These are phyloP conservation scores for Pissodes strobi DNA, from an alignment of 1,140 invertebrate genomes.

Conservation along the genomic window DNA sequence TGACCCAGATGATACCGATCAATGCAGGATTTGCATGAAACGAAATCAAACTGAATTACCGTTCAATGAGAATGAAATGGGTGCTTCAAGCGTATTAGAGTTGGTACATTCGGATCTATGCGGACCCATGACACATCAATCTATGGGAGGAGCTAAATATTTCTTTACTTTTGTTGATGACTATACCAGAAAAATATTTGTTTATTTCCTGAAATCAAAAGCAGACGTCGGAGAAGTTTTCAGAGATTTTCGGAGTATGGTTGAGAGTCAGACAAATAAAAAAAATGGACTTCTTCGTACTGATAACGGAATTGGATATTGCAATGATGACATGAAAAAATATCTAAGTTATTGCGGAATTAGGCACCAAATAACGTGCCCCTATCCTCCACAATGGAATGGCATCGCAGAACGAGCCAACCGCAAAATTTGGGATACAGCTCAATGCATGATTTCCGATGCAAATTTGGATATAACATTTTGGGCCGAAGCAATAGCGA, in stretches of 20 bases:
- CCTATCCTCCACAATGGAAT: slow-evolving; percentile 57
- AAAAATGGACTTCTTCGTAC: slow-evolving; percentile 47
- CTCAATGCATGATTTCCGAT: slow-evolving; percentile 44
- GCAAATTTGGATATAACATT: slow-evolving; percentile 49
- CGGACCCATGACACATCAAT: slow-evolving; percentile 35
- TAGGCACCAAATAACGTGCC: slow-evolving; percentile 49
- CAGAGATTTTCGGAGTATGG: slow-evolving; percentile 38
- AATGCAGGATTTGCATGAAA: slow-evolving; percentile 33
- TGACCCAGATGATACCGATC: slow-evolving; percentile 5
- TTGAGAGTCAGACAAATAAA: slow-evolving; percentile 41
- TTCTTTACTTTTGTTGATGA: slow-evolving; percentile 57
- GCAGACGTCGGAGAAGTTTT: slow-evolving; percentile 42
- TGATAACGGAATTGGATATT: slow-evolving; percentile 52
- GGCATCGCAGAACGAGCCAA: slow-evolving; percentile 52
- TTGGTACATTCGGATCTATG: slow-evolving; percentile 34
- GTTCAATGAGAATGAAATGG: slow-evolving; percentile 10
- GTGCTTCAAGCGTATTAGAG: slow-evolving; percentile 26
- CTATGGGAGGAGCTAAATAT: slow-evolving; percentile 46
- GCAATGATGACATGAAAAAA: no score
- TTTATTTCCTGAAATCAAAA: slow-evolving; percentile 50
- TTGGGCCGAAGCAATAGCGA: slow-evolving; percentile 52
- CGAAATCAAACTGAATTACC: slow-evolving; percentile 36
- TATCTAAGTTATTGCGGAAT: no score
- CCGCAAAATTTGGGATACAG: slow-evolving; percentile 47
- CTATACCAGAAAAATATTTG: slow-evolving; percentile 45